Base-by-base conservation (phyloP, 2,113 vertebrate genomes). In the Jaculus jaculus region DNA sequence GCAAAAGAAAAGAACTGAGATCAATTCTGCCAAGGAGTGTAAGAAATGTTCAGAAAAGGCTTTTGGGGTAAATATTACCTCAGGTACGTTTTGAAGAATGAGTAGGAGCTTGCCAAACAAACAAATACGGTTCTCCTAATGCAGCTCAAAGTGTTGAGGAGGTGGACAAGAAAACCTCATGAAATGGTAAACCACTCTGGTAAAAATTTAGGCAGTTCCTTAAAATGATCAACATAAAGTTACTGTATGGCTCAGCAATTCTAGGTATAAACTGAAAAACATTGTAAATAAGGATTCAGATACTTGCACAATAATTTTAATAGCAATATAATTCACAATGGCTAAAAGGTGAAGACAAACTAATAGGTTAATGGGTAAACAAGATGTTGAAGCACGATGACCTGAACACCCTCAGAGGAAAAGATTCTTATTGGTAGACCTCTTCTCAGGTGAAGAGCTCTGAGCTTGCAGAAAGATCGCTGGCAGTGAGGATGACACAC, bases 181-280 rank as follows among this genome's bases (percentile, higher is more conserved):
- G 51, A 88, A 74, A 17, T 1, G 17, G 20, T 28, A 17, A 54
- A 84, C 37, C 28, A 13, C 6, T 32, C 24, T 21, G 24, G 63
- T 79, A 51, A 86, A 83, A 6, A 37, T 3, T 42, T 30, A 32
- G 28, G 13, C 42, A 24, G 5, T 60, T 89, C 72, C 21, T 87
- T 61, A 73, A 90, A 79, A 75, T 37, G 18, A 77, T 78, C 89
- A 93, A 23, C 37, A 90, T 32, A 54, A 63, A 87, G 66, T 54
- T 73, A 73, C 11, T 37, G n/a, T 8, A 51, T 20, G 30, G 47
- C 69, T 20, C 42, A 65, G 65, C 28, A 81, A 71, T 47, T 47
- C 66, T 74, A 65, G 39, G n/a, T 60, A n/a, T 63, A 51, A 34
- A 32, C 68, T 9, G 23, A 8, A 47, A 42, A 90, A 24, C 30